Evolutionary conservation across 2,113 vertebrate genomes (phyloP).

Genomic region (Typhlomys cinereus): DNA sequence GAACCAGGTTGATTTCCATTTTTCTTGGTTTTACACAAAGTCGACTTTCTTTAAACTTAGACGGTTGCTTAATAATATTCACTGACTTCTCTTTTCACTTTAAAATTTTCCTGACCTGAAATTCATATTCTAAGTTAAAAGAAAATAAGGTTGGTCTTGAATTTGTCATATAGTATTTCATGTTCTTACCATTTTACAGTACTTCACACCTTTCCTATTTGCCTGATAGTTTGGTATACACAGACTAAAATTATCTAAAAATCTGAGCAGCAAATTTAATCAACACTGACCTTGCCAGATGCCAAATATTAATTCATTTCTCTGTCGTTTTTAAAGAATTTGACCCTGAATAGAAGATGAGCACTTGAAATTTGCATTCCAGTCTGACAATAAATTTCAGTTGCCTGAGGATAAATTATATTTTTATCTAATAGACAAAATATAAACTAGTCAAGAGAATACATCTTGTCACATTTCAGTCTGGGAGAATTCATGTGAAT

Average conservation of each 20-base stretch:
- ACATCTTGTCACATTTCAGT: background rate
- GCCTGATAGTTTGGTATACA: background rate
- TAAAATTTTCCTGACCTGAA: background rate
- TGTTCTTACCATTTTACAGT: background rate
- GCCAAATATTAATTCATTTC: background rate
- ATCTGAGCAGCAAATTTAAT: slow-evolving; percentile 23
- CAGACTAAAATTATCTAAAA: slow-evolving; percentile 22
- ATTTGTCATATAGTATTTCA: background rate
- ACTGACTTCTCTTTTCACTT: background rate
- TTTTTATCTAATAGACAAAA: background rate
- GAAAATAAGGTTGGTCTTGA: background rate
- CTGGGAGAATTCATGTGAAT: background rate
- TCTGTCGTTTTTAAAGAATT: background rate
- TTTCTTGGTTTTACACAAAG: slow-evolving; percentile 1
- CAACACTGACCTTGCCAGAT: background rate
- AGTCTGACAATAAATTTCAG: background rate
- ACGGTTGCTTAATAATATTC: slow-evolving; percentile 58
- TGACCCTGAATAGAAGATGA: background rate
- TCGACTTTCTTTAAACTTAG: slow-evolving; percentile 40
- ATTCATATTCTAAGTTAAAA: slow-evolving; percentile 12
- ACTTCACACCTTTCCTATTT: background rate
- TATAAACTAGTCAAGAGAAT: background rate
- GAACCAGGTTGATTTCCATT: slow-evolving; percentile 42
- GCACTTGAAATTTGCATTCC: background rate
- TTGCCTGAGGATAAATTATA: background rate